Percentiles rank a stretch among this genome's conserved stretches.
These are phyloP conservation scores for Eulemur coronatus DNA, from an alignment of 2,797 vertebrate species.

Conservation along the genomic window DNA sequence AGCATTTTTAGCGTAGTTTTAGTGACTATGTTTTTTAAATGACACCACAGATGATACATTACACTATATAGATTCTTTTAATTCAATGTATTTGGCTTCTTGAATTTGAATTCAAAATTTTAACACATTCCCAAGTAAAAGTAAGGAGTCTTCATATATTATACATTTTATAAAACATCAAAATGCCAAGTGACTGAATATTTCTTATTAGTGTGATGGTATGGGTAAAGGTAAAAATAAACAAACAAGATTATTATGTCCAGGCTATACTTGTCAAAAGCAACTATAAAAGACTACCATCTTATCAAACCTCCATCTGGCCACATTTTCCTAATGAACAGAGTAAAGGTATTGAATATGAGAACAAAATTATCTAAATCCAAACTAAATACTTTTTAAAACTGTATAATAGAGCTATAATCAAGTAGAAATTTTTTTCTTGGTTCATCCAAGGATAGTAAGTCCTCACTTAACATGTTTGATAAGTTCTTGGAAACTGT, in stretches of 20 bases:
- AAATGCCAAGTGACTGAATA: slow-evolving; percentile 1
- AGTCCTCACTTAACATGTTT: background rate
- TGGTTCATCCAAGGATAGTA: background rate
- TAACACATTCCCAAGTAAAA: slow-evolving; percentile 8
- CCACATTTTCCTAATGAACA: background rate
- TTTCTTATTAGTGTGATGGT: background rate
- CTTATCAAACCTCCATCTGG: background rate
- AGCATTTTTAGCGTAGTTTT: background rate
- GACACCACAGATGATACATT: background rate
- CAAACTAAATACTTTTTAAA: background rate
- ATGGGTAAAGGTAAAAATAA: slow-evolving; percentile 9
- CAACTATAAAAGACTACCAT: background rate
- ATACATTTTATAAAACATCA: slow-evolving; percentile 13
- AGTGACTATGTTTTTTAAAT: background rate
- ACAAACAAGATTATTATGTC: background rate
- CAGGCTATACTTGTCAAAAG: background rate
- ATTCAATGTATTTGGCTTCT: background rate
- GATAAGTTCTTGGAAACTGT: background rate
- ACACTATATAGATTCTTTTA: background rate
- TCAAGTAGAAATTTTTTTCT: background rate
- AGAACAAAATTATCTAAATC: slow-evolving; percentile 5
- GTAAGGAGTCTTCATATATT: background rate
- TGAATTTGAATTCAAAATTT: slow-evolving; percentile 35
- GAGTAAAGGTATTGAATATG: background rate
- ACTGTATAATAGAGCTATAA: background rate